Base-by-base conservation (phyloP, 2,888 invertebrate genomes). In the Enoplolaimus lenunculus region DNA sequence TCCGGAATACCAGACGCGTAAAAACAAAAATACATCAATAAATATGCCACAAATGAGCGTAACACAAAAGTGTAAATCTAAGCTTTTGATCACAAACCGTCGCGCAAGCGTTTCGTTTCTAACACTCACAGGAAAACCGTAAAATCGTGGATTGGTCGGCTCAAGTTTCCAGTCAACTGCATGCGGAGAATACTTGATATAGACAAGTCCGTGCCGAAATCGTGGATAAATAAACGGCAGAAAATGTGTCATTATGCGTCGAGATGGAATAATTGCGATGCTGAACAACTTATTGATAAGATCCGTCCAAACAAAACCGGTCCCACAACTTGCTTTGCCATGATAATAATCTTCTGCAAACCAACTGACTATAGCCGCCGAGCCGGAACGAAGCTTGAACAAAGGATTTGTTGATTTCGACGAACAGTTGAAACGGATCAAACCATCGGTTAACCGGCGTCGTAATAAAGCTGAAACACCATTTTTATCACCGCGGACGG, bases 71-170 rank as follows among this genome's bases (percentile, higher is more conserved):
- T 66, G 67, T 34, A 31, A 66, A 66, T 66, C 67, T n/a, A 66
- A 34, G 34, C 67, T 66, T 31, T 66, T 66, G 30, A 66, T 66
- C 2, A 66, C 67, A 66, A 66, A 66, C 26, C n/a, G 2, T 2
- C 67, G 67, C 2, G 67, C 30, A 16, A 62, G n/a, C 31, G 31
- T 66, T 31, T 66, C 67, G 34, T 66, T 34, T 7, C 7, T 2
- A 2, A 31, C n/a, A n/a, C 67, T n/a, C n/a, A 66, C n/a, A n/a
- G 67, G 67, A 66, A 66, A 66, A 3, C 67, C 67, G 34, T 66
- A 66, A 31, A 66, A 66, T 3, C 67, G 28, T 13, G 67, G 67
- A 66, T 66, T 66, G n/a, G 30, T n/a, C 34, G n/a, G 67, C 34
- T 66, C 67, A 26, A 66, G 67, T 13, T 3, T 7, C 67, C 67